phyloP scores from a whole-genome alignment of 2,113 vertebrate species.

The Himantopus leucocephalus region DNA sequence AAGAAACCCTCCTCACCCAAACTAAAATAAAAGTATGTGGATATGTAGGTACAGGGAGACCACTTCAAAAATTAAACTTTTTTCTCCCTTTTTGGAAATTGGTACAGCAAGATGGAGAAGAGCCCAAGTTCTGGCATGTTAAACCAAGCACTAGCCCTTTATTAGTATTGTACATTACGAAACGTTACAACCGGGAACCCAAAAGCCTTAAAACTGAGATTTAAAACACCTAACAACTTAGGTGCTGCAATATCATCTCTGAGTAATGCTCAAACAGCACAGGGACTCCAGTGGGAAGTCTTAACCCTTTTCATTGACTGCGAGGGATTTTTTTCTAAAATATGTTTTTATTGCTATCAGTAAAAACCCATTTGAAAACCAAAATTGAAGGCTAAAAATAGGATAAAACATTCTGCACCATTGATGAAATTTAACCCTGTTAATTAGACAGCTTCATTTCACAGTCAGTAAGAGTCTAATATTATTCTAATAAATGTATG shows the following conservation, averaged over 20 bases:
- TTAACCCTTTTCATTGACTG: neutral
- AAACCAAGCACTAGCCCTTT: neutral
- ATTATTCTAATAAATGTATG: neutral
- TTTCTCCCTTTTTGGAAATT: neutral
- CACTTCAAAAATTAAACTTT: neutral
- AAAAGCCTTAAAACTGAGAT: neutral
- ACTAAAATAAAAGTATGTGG: neutral
- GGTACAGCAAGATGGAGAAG: neutral
- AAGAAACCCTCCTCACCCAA: neutral
- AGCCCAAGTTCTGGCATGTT: neutral
- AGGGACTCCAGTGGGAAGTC: neutral
- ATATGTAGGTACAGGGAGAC: neutral
- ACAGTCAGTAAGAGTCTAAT: neutral
- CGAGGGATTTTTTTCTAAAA: neutral
- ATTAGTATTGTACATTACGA: neutral
- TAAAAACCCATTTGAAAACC: neutral
- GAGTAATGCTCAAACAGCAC: neutral
- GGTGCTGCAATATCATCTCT: neutral
- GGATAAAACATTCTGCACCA: neutral
- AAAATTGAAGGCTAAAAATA: neutral
- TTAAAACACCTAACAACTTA: neutral
- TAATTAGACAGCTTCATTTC: conserved; percentile 27
- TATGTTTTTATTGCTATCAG: neutral
- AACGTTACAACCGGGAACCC: neutral
- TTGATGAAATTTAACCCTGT: neutral